These are phyloP conservation scores for Aldabrachelys gigantea DNA, from an alignment of 2,113 vertebrate genomes.

Conservation along the genomic window DNA sequence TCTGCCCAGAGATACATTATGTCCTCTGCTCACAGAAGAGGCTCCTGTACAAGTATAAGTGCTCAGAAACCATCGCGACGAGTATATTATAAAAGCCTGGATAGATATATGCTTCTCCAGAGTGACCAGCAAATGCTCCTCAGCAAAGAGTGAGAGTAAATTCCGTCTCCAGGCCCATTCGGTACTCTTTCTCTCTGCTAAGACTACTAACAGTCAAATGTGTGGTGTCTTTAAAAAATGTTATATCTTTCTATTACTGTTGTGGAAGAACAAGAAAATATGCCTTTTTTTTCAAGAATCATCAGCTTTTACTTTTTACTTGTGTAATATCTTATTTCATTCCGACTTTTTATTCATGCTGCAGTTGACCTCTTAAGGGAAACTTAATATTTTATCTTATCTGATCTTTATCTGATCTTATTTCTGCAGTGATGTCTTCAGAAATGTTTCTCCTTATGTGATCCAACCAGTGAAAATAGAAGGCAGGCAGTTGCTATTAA, in stretches of 20 bases:
- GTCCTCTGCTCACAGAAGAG: background rate
- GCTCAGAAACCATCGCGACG: background rate
- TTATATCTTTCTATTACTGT: background rate
- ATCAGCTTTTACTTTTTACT: background rate
- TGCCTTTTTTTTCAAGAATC: background rate
- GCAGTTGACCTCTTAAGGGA: background rate
- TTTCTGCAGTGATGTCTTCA: background rate
- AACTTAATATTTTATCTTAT: background rate
- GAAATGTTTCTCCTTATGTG: background rate
- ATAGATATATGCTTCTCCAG: fast-evolving
- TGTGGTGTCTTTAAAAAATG: background rate
- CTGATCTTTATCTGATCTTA: background rate
- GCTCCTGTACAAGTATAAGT: background rate
- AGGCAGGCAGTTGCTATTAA: background rate
- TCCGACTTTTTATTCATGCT: background rate
- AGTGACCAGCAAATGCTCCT: background rate
- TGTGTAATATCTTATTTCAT: background rate
- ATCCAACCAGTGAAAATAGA: background rate
- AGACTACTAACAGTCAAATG: background rate
- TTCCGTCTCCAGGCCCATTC: background rate
- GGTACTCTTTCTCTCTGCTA: background rate
- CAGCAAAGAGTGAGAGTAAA: background rate
- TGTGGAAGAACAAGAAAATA: background rate
- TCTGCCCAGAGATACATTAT: background rate
- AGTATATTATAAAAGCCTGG: background rate